Base-by-base conservation (phyloP, 2,113 vertebrate genomes). In the Centropus bengalensis region DNA sequence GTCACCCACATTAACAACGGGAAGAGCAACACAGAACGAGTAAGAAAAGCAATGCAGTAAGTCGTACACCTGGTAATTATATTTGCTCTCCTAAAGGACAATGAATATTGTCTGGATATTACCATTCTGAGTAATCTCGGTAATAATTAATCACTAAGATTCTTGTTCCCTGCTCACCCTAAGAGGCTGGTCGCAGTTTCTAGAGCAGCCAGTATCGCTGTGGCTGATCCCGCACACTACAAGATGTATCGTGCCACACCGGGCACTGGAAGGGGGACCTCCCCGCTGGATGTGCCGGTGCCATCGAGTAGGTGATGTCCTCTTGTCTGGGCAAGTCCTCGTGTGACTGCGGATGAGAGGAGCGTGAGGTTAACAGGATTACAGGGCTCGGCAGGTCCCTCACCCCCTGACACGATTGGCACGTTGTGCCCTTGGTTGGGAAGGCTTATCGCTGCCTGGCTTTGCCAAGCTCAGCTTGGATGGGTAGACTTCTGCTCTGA, bases 291-390 rank as follows among this genome's bases (percentile, higher is more conserved):
- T 1, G 2, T 63, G 55, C 68, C 73, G 55, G 14, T 80, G 76
- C 40, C 12, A 1, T 58, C 0, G 0, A 55, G 67, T 12, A 51
- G 58, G 28, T 32, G 59, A 74, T 52, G 40, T 42, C 30, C 44
- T 88, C 4, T 51, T 71, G 56, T 42, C 47, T 58, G 36, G 62
- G 81, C 69, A 45, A 55, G 14, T 59, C 64, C 44, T 56, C 40
- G 44, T 68, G 40, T 80, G 79, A 21, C 76, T 55, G 70, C 54
- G 76, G 47, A 40, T 52, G 79, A 79, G 75, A 47, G 40, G n/a
- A 93, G 75, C 75, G 21, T 2, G 45, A 66, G 51, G 24, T 75
- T 86, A 44, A 36, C 49, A 69, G 91, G 91, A 82, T 40, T 49
- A 56, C 44, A 60, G 59, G 62, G 49, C 52, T 62, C 66, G 74